A percentile compares a stretch with the other conserved stretches of the same genome.
Evolutionary conservation across 1,140 invertebrate genomes (phyloP).

Genomic region (Drosophila ogumai): DNA sequence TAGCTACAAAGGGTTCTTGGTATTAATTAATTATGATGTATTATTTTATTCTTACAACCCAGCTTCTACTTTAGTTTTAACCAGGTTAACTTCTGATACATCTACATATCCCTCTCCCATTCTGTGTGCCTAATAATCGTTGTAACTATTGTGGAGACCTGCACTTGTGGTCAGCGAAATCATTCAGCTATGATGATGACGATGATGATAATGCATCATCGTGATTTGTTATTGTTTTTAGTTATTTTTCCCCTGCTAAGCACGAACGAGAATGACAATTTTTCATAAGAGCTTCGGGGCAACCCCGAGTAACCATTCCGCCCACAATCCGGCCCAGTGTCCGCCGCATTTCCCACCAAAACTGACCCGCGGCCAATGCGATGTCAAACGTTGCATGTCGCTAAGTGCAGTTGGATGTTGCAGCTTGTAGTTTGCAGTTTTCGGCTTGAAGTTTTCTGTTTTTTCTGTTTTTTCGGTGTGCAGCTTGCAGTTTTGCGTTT

Average conservation of each 20-base stretch:
- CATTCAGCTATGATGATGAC: constrained; percentile 64
- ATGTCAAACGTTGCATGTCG: constrained; percentile 77
- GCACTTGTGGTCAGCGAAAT: constrained; percentile 49
- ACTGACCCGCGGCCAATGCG: constrained; percentile 58
- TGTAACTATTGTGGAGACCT: constrained; percentile 19
- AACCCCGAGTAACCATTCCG: not conserved
- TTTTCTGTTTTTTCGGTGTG: not conserved
- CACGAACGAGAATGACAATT: constrained; percentile 64
- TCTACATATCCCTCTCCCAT: not conserved
- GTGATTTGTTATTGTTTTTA: constrained; percentile 15
- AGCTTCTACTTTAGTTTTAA: not conserved
- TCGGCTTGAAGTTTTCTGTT: not conserved
- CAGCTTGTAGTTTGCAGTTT: constrained; percentile 15
- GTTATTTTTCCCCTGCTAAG: constrained; percentile 21
- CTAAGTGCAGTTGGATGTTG: constrained; percentile 72
- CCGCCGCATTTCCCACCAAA: constrained; percentile 26
- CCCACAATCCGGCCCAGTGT: not conserved
- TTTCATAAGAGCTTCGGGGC: constrained; percentile 12
- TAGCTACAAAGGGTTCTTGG: too few relatives aligned
- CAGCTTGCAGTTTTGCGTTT: not conserved
- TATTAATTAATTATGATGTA: too few relatives aligned
- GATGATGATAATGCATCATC: constrained; percentile 51
- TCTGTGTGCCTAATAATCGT: constrained; percentile 35
- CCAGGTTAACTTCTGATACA: not conserved
- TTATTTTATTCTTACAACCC: too few relatives aligned